Evolutionary conservation across 2,797 vertebrate species (phyloP).

Genomic region (Mus minutoides): DNA sequence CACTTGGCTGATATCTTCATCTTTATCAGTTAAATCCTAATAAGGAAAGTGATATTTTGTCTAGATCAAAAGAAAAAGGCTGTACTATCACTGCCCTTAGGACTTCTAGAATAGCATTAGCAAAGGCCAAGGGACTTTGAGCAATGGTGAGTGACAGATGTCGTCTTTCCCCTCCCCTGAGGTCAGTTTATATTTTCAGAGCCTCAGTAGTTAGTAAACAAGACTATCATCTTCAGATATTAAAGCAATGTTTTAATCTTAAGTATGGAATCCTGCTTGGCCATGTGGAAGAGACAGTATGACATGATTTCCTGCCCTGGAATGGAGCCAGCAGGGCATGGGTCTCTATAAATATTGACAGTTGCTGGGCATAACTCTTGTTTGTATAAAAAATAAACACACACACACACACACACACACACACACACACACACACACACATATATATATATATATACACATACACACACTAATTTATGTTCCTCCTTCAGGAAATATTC

Average conservation of each 20-base stretch:
- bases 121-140: conserved; percentile 41
- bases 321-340: neutral
- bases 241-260: neutral
- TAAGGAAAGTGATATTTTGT: conserved; percentile 83
- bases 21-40: conserved; percentile 84
- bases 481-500: neutral
- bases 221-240: neutral
- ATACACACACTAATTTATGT: neutral
- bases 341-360: neutral
- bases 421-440: too few species aligned
- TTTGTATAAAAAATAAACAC: neutral
- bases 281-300: neutral
- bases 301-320: neutral
- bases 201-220: conserved; percentile 7
- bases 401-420: too few species aligned
- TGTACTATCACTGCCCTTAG: conserved; percentile 65
- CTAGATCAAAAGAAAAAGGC: conserved; percentile 84
- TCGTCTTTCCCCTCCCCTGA: neutral
- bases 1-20: conserved; percentile 83
- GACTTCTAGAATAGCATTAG: neutral
- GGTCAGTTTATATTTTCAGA: neutral
- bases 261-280: neutral
- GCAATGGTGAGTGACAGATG: conserved; percentile 1
- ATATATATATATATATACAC: too few species aligned
- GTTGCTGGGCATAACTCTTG: neutral